Conservation (phyloP, 2,888 invertebrate genomes). For the Apantesis nais region DNA sequence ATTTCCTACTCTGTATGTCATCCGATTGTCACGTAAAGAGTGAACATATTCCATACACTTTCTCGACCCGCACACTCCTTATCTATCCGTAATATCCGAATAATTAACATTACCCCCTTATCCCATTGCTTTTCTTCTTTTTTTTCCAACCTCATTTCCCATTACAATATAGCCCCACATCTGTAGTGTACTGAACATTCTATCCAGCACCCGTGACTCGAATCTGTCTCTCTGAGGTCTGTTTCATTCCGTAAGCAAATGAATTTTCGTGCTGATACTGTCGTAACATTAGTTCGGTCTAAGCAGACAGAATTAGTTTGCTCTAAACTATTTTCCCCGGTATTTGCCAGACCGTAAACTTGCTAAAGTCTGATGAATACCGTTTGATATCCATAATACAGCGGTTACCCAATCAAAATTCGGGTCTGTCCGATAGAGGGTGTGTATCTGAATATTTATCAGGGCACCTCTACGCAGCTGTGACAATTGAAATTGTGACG, state of each 20-base stretch:
- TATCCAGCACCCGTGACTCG: background rate
- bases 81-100: too few relatives aligned
- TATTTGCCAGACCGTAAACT: background rate
- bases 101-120: too few relatives aligned
- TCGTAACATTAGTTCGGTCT: background rate
- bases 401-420: conserved; percentile 55
- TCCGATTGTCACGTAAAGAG: too few relatives aligned
- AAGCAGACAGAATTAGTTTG: background rate
- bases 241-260: background rate
- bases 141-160: too few relatives aligned
- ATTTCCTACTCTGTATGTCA: too few relatives aligned
- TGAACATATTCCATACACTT: too few relatives aligned
- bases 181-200: background rate
- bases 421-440: conserved; percentile 44
- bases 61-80: too few relatives aligned
- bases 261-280: background rate
- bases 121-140: too few relatives aligned
- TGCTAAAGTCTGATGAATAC: conserved; percentile 46
- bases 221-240: too few relatives aligned
- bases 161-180: too few relatives aligned
- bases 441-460: conserved; percentile 66
- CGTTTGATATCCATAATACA: conserved; percentile 47
- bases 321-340: background rate
- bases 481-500: conserved; percentile 53
- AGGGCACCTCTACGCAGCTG: conserved; percentile 52